phyloP scores from a whole-genome alignment of 2,113 vertebrate species.

The Oreochromis aureus region DNA sequence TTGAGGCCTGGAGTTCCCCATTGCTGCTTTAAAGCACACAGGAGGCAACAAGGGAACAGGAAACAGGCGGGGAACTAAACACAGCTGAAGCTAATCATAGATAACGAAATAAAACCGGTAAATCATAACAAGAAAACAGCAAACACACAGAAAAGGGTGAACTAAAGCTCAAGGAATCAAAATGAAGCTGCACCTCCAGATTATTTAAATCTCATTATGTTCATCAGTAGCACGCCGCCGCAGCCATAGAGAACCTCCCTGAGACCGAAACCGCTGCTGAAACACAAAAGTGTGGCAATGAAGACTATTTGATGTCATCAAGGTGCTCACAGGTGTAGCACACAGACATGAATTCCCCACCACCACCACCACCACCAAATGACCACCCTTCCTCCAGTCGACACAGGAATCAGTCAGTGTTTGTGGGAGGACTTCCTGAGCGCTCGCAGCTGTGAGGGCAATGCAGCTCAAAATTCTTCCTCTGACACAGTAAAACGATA shows the following conservation, averaged over 20 bases:
- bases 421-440: background rate
- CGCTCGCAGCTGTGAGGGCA: background rate
- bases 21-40: background rate
- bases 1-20: background rate
- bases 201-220: background rate
- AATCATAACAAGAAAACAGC: background rate
- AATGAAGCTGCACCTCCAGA: background rate
- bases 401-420: background rate
- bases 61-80: background rate
- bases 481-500: background rate
- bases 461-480: background rate
- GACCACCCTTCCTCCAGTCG: background rate
- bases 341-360: background rate
- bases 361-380: no score
- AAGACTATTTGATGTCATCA: background rate
- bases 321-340: background rate
- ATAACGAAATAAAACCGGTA: background rate
- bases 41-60: background rate
- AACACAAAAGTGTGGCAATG: background rate
- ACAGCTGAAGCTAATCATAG: background rate
- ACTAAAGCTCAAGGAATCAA: background rate
- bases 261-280: background rate
- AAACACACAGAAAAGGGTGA: background rate
- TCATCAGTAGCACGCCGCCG: background rate
- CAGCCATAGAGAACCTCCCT: background rate